Base-by-base conservation (phyloP, 2,888 invertebrate genomes). In the Eupithecia tripunctaria region DNA sequence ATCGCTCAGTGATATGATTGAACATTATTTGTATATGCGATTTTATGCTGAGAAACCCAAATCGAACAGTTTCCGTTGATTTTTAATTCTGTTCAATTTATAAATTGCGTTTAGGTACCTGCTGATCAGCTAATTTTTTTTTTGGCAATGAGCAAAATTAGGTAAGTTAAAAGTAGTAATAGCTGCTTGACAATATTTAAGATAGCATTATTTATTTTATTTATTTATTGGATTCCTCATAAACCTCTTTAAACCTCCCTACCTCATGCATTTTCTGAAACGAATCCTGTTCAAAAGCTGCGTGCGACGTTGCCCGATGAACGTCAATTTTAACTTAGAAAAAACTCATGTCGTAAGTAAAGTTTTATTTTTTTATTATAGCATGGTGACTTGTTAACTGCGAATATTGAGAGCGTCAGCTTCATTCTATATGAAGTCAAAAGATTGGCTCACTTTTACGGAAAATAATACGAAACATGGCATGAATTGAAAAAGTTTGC, bases 401-500 rank as follows among this genome's bases (percentile, higher is more conserved):
- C 62, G 69, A 66, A 75, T 75, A 73, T 71, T 68, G 70, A 71
- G 73, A 82, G 79, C 82, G 82, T 85, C 84, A 84, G 81, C 80
- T 86, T 64, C 29, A 64, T 87, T 88, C 85, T 86, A 87, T 84
- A 82, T 82, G 79, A 87, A 86, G 85, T 86, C 84, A 82, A 87
- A 88, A 90, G 86, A 88, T 86, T 86, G 85, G 83, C 81, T 85
- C 87, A 84, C 85, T 86, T 88, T 87, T 82, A 80, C 83, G 84
- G 79, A 84, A 89, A 89, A 89, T 89, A 87, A 87, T 89, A 88
- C 84, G 82, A 89, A 89, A 89, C 88, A 90, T 87, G 86, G 86
- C 84, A 85, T 86, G 89, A 89, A 91, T 90, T 89, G 88, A 86
- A 91, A 89, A 91, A 91, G 86, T 90, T 91, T 83, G 76, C 80